A percentile compares a stretch with the other conserved stretches of the same genome.
Conservation (phyloP, 2,113 vertebrate genomes). For the Fregetta grallaria region DNA sequence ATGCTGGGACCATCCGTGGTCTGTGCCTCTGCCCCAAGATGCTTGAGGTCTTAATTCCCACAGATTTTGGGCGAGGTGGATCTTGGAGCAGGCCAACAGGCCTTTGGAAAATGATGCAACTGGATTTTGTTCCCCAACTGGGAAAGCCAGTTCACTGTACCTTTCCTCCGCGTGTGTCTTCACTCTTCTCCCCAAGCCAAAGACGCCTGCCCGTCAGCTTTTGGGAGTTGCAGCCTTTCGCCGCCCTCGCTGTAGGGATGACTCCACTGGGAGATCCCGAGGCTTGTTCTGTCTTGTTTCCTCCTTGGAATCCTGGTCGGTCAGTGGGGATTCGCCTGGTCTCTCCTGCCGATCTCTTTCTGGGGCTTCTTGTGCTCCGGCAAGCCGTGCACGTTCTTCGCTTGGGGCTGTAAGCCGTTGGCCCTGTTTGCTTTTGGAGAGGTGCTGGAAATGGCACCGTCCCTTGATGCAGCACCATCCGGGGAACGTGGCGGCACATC, state of each 20-base stretch:
- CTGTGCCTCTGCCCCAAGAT: neutral
- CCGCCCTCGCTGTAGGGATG: neutral
- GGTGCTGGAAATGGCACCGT: neutral
- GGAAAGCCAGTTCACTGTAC: neutral
- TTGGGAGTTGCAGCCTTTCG: neutral
- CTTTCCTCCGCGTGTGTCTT: neutral
- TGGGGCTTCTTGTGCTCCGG: neutral
- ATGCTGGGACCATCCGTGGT: neutral
- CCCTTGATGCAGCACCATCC: rapidly evolving
- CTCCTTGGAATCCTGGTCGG: neutral
- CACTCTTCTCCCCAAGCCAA: neutral
- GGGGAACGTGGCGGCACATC: rapidly evolving
- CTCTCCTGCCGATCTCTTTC: neutral
- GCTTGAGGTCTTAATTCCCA: rapidly evolving
- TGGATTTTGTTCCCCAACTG: neutral
- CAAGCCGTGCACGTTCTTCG: rapidly evolving
- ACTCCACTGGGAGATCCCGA: neutral
- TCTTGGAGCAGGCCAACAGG: neutral
- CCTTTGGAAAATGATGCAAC: neutral
- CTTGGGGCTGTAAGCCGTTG: rapidly evolving
- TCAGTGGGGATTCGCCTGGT: neutral
- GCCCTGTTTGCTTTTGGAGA: neutral
- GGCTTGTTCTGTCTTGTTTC: neutral
- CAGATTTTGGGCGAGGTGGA: neutral
- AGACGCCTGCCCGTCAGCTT: neutral